Evolutionary conservation across 2,888 invertebrate species (phyloP), one percentile per base, ranked within the genome.

Genomic region (Loripinus fragilis): DNA sequence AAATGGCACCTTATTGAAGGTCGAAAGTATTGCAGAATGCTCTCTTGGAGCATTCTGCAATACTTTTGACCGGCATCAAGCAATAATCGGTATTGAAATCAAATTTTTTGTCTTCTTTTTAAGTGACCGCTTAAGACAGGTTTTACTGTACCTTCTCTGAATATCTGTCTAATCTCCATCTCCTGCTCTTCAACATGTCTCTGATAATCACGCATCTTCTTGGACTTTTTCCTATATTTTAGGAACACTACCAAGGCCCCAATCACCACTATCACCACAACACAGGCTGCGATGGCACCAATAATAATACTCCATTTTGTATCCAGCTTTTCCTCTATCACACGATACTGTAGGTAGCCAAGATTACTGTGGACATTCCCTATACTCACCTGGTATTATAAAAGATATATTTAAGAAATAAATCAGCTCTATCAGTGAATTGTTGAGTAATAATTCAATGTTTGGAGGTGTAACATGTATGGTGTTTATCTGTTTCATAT

Each of bases 71-170:
- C n/a, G n/a, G n/a, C n/a, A n/a, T n/a, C n/a, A n/a, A n/a, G n/a
- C n/a, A n/a, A n/a, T n/a, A n/a, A n/a, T n/a, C n/a, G n/a, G n/a
- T n/a, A n/a, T n/a, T n/a, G n/a, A n/a, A n/a, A n/a, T n/a, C n/a
- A n/a, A n/a, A n/a, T n/a, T n/a, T n/a, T n/a, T n/a, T n/a, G n/a
- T n/a, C n/a, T n/a, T n/a, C n/a, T n/a, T n/a, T n/a, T n/a, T n/a
- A n/a, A n/a, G n/a, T n/a, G n/a, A n/a, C n/a, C n/a, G n/a, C n/a
- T n/a, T n/a, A n/a, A n/a, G n/a, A n/a, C n/a, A n/a, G n/a, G n/a
- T n/a, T n/a, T n/a, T n/a, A n/a, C n/a, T 3, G 20, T 75, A 86
- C 86, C 86, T 82, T 86, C 79, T 76, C 80, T 74, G 5, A 78
- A 74, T 0, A 78, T 79, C 17, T 65, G 64, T 48, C 69, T 73